Evolutionary conservation across 92 coral and sea anemone species (phyloP).

Genomic region (Porites rus): DNA sequence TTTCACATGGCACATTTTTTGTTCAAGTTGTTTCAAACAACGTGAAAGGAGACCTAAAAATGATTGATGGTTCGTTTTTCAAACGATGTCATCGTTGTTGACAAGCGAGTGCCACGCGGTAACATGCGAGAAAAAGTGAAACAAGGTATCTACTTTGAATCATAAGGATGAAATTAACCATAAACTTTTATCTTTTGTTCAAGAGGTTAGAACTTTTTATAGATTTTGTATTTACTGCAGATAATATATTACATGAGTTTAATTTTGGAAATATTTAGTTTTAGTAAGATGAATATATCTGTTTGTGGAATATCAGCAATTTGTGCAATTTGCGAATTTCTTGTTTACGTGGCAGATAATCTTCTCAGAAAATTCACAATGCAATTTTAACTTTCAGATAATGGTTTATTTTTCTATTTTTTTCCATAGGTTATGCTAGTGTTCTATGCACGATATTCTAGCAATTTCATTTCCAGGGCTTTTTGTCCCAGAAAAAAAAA

Average conservation of each 20-base stretch:
- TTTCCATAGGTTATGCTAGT: not conserved
- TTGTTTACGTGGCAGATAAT: constrained; percentile 53
- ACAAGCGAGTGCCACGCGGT: constrained; percentile 16
- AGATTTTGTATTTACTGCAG: constrained; percentile 84
- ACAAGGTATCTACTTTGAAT: constrained; percentile 36
- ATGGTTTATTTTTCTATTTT: constrained; percentile 19
- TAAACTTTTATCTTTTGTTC: constrained; percentile 75
- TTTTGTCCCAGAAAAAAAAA: too few relatives aligned
- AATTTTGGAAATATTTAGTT: constrained; percentile 69
- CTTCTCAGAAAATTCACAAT: not conserved
- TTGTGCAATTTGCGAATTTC: constrained; percentile 25
- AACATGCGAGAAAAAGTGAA: not conserved
- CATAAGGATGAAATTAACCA: constrained; percentile 40
- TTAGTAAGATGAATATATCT: constrained; percentile 31
- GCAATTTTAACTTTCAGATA: constrained; percentile 2
- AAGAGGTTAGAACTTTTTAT: constrained; percentile 70
- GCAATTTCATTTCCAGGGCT: too few relatives aligned
- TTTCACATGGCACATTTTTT: constrained; percentile 4
- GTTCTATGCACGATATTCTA: too few relatives aligned
- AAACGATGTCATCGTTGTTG: constrained; percentile 27
- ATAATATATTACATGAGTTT: constrained; percentile 80
- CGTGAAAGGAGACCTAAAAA: constrained; percentile 19
- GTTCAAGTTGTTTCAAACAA: constrained; percentile 40
- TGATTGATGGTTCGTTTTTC: constrained; percentile 21
- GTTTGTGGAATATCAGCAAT: constrained; percentile 52